Evolutionary conservation across 2,113 vertebrate genomes (phyloP).

Genomic region (Edolisoma coerulescens): DNA sequence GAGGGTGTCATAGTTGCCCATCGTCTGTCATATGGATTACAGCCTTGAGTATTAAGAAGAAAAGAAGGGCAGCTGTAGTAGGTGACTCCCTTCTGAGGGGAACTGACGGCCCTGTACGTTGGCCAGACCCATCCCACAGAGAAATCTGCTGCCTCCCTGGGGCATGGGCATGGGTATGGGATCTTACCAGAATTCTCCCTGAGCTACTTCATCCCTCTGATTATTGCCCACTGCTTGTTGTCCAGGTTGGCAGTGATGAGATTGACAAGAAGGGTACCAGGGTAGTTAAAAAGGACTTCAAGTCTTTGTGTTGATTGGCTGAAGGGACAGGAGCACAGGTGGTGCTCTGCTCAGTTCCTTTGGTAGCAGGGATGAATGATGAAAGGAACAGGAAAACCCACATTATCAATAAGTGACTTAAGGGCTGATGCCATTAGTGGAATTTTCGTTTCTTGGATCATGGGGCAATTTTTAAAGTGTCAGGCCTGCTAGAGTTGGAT

Average conservation of each 20-base stretch:
- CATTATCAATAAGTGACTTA: accelerated
- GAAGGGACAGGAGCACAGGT: accelerated
- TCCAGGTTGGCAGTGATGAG: neutral
- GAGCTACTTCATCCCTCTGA: neutral
- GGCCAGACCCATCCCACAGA: neutral
- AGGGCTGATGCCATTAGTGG: neutral
- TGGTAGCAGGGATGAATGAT: too few relatives aligned
- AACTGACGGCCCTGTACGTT: neutral
- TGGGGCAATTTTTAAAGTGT: neutral
- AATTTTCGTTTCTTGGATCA: neutral
- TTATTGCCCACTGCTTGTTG: too few relatives aligned
- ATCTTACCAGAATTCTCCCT: neutral
- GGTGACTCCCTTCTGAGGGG: neutral
- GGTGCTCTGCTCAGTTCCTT: neutral
- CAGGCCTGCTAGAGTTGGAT: neutral
- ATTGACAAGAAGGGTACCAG: neutral
- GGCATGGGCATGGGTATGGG: too few relatives aligned
- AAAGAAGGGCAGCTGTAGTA: neutral
- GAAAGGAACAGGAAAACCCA: neutral
- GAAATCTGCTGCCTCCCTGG: neutral
- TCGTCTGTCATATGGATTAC: neutral
- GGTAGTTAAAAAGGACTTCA: neutral
- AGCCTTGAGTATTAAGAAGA: neutral
- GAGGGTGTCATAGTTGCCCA: neutral
- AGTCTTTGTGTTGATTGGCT: neutral